Evolutionary conservation across 2,888 invertebrate genomes (phyloP).

Genomic region (Amblyjoppa proteus): DNA sequence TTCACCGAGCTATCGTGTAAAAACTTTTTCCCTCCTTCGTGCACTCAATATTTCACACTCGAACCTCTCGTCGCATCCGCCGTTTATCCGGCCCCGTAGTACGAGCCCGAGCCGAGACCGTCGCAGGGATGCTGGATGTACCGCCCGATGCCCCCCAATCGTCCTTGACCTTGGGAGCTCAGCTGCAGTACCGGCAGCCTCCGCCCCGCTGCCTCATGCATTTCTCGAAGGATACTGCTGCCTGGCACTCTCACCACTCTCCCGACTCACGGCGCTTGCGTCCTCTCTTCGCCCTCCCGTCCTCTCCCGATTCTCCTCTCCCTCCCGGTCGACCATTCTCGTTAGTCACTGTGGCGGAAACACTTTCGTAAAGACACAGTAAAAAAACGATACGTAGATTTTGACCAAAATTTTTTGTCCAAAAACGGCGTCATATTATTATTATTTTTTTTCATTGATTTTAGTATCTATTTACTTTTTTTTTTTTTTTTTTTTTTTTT

Average conservation of each 20-base stretch:
- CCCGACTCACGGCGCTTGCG: conserved; percentile 55
- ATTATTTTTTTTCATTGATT: no score
- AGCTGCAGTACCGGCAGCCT: conserved; percentile 66
- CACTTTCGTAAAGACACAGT: no score
- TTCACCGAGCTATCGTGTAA: background rate
- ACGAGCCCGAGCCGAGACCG: conserved; percentile 21
- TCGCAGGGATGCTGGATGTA: conserved; percentile 40
- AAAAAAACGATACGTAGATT: background rate
- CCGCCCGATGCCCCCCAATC: conserved; percentile 68
- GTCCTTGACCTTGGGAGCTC: conserved; percentile 78
- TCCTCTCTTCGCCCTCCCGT: conserved; percentile 22
- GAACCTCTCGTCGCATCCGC: conserved; percentile 43
- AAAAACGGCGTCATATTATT: conserved; percentile 39
- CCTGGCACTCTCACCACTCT: conserved; percentile 68
- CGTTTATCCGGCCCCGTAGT: background rate
- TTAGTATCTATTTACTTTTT: no score
- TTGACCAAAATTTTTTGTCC: conserved; percentile 29
- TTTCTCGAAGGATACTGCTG: conserved; percentile 73
- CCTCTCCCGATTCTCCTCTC: conserved; percentile 33
- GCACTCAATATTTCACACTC: conserved; percentile 46
- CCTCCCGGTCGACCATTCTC: conserved; percentile 35
- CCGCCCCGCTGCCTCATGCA: conserved; percentile 59
- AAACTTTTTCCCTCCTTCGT: background rate
- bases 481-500: no score
- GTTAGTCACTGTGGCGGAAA: background rate